Evolutionary conservation across 2,797 vertebrate genomes (phyloP).

Genomic region (Odontamblyopus lacepedii): DNA sequence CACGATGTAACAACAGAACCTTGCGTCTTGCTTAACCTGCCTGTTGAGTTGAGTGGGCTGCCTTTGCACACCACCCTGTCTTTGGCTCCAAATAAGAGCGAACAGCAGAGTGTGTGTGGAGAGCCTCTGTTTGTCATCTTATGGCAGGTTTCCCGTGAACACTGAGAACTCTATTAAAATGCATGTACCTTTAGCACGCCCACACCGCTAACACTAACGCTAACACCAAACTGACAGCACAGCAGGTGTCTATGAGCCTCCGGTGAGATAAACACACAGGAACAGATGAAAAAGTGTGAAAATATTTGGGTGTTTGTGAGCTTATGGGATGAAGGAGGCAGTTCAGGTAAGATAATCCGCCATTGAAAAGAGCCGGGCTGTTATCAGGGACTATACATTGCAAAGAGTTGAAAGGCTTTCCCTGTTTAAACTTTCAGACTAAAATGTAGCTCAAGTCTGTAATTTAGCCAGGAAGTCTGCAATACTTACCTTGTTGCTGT

Average conservation of each 20-base stretch:
- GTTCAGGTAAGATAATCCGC: slow-evolving; percentile 1
- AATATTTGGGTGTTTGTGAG: slow-evolving; percentile 19
- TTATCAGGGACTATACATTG: background rate
- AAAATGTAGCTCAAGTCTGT: background rate
- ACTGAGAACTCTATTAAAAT: slow-evolving; percentile 25
- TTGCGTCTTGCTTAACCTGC: background rate
- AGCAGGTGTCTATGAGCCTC: slow-evolving; percentile 34
- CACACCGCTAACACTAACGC: slow-evolving; percentile 5
- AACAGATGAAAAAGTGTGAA: slow-evolving; percentile 26
- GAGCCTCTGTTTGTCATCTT: slow-evolving; percentile 9
- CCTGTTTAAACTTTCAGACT: background rate
- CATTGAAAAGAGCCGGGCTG: background rate
- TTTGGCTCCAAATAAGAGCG: background rate
- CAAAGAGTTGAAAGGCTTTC: background rate
- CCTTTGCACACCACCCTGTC: background rate
- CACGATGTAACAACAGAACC: background rate
- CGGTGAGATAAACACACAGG: slow-evolving; percentile 30
- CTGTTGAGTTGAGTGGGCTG: background rate
- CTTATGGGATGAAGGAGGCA: slow-evolving; percentile 8
- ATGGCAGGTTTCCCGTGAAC: slow-evolving; percentile 5
- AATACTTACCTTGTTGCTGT: background rate
- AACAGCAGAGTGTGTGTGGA: background rate
- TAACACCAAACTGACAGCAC: slow-evolving; percentile 18
- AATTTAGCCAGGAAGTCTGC: background rate
- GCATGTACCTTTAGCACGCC: slow-evolving; percentile 17